These are phyloP conservation scores for Eriosoma lanigerum DNA, from an alignment of 1,140 invertebrate genomes.

Conservation along the genomic window DNA sequence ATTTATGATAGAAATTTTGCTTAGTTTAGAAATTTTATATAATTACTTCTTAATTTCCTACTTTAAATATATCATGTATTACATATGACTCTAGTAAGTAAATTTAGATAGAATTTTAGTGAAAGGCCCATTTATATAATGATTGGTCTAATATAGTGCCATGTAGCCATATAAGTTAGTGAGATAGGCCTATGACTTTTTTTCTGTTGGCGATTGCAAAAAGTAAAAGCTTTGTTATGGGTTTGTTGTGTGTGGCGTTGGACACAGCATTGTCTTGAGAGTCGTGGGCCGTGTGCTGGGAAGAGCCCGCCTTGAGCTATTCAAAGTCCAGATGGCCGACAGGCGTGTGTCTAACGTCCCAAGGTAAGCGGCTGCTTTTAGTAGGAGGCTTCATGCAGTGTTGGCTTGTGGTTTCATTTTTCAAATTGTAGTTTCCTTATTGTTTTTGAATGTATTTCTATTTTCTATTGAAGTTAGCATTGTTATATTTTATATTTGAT, in stretches of 20 bases:
- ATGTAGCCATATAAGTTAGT: constrained; percentile 49
- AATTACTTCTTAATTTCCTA: constrained; percentile 25
- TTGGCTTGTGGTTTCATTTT: constrained; percentile 51
- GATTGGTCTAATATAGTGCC: constrained; percentile 47
- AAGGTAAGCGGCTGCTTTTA: constrained; percentile 52
- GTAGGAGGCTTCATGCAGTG: constrained; percentile 51
- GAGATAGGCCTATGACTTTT: constrained; percentile 51
- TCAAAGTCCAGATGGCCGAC: constrained; percentile 52
- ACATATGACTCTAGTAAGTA: constrained; percentile 17
- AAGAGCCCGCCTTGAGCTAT: constrained; percentile 52
- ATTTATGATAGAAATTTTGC: constrained; percentile 17
- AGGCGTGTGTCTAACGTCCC: constrained; percentile 52
- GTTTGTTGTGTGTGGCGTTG: constrained; percentile 52
- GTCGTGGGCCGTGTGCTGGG: constrained; percentile 52
- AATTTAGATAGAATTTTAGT: constrained; percentile 46
- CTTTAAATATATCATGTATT: not conserved
- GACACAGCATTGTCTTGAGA: constrained; percentile 52
- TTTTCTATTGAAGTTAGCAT: constrained; percentile 39
- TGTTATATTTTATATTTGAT: constrained; percentile 48
- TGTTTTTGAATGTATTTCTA: constrained; percentile 49
- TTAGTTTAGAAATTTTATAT: constrained; percentile 29
- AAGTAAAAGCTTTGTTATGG: constrained; percentile 52
- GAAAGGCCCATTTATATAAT: constrained; percentile 38
- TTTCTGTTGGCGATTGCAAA: constrained; percentile 52
- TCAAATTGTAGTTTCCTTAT: constrained; percentile 49